Evolutionary conservation across 92 coral and sea anemone genomes (phyloP), one percentile per base, ranked within the genome.

Genomic region (Epizoanthus ramosus): DNA sequence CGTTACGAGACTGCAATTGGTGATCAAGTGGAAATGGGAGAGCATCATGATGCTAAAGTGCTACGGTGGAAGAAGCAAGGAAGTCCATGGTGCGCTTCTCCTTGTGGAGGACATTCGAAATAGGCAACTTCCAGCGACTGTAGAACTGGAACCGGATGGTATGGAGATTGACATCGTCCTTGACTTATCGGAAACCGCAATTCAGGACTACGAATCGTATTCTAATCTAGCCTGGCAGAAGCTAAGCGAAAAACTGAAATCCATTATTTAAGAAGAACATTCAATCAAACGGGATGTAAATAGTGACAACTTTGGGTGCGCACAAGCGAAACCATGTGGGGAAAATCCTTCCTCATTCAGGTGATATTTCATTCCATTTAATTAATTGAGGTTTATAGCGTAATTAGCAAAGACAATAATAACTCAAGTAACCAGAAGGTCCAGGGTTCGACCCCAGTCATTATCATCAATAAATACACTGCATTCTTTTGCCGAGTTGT

Each of bases 81-180:
- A 50, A 12, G 22, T n/a, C 22, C 31, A 66, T 52, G 43, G 60
- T 2, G 47, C 75, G 37, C 64, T 66, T 22, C 18, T 21, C 9
- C 61, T 80, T 2, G 18, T 80, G 8, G 75, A 80, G 13, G 63
- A 80, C 57, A 79, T 79, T 22, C 56, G 47, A 18, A 57, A 41
- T 41, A 8, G 18, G 21, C 84, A 77, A 5, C 9, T 58, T 12
- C 82, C 56, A 21, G 54, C 81, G 83, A 31, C 28, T 52, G 41
- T 47, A 19, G 25, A n/a, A n/a, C n/a, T n/a, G n/a, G 85, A 67
- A 56, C 75, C 64, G 16, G 79, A 77, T 45, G 85, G 77, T 72
- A 85, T 85, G 77, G 88, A 41, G n/a, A 71, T 85, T 5, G 88
- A 77, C 35, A 18, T 79, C 10, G 31, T 59, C 4, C 57, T 85